These are phyloP conservation scores for Drosophila micromelanica DNA, from an alignment of 1,140 invertebrate species.

Conservation along the genomic window DNA sequence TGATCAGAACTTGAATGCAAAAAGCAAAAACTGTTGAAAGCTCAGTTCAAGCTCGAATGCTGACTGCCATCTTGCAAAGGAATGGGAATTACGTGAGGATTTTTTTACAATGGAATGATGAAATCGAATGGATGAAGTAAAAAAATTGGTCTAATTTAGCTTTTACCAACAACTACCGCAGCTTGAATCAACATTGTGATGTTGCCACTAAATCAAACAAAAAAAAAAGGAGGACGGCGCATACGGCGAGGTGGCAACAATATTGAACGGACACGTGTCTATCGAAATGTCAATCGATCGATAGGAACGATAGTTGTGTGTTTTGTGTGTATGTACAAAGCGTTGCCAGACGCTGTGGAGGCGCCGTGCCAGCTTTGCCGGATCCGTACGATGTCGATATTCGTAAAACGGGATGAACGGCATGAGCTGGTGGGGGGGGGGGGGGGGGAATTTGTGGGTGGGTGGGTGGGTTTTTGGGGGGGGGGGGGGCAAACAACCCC, in stretches of 20 bases:
- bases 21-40: no score
- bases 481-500: slow-evolving; percentile 81
- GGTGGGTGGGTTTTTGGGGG: slow-evolving; percentile 8
- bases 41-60: no score
- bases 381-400: slow-evolving; percentile 7
- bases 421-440: slow-evolving; percentile 10
- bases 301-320: neutral
- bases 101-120: slow-evolving; percentile 1
- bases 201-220: slow-evolving; percentile 72
- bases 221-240: slow-evolving; percentile 22
- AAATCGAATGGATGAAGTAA: slow-evolving; percentile 35
- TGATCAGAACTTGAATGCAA: no score
- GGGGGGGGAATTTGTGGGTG: slow-evolving; percentile 6
- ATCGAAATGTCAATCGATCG: slow-evolving; percentile 32
- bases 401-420: neutral
- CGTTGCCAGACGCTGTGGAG: slow-evolving; percentile 30
- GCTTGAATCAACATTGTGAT: slow-evolving; percentile 84
- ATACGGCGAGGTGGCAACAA: slow-evolving; percentile 22
- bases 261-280: neutral
- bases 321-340: neutral
- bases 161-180: slow-evolving; percentile 84
- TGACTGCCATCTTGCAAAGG: neutral
- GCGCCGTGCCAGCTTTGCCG: slow-evolving; percentile 31
- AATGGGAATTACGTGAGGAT: slow-evolving; percentile 18
- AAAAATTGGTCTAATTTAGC: slow-evolving; percentile 84